phyloP scores from a whole-genome alignment of 2,888 invertebrate species.

The Panorpa germanica region DNA sequence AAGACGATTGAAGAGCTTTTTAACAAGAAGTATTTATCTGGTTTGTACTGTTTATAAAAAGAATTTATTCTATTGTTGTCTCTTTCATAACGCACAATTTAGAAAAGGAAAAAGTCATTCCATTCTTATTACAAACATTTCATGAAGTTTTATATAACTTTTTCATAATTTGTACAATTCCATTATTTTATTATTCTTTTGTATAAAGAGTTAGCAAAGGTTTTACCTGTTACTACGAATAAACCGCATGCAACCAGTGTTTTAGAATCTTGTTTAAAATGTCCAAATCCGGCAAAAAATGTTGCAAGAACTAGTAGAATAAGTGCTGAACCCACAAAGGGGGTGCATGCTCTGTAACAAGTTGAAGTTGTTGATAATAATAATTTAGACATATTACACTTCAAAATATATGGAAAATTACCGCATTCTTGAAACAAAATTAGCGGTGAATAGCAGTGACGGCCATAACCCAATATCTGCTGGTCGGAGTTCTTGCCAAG shows the following conservation, averaged over 20 bases:
- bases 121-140: not conserved
- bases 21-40: no score
- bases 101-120: slow-evolving; percentile 13
- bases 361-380: slow-evolving; percentile 10
- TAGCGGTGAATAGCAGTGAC: slow-evolving; percentile 26
- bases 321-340: slow-evolving; percentile 32
- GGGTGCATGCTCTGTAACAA: slow-evolving; percentile 35
- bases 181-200: not conserved
- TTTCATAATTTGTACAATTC: slow-evolving; percentile 6
- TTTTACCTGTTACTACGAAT: slow-evolving; percentile 37
- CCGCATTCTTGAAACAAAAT: slow-evolving; percentile 30
- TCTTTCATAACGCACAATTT: no score
- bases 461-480: slow-evolving; percentile 26
- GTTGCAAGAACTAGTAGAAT: slow-evolving; percentile 30
- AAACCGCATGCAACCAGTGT: slow-evolving; percentile 37
- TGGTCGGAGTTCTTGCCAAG: slow-evolving; percentile 25
- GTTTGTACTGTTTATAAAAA: no score
- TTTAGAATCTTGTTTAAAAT: slow-evolving; percentile 38
- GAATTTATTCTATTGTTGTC: no score
- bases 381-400: not conserved
- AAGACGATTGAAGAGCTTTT: no score
- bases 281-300: slow-evolving; percentile 34
- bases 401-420: slow-evolving; percentile 13
- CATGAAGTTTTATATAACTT: no score
- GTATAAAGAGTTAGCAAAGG: slow-evolving; percentile 3